Conservation (phyloP, 2,797 vertebrate genomes). For the Aplochiton taeniatus region DNA sequence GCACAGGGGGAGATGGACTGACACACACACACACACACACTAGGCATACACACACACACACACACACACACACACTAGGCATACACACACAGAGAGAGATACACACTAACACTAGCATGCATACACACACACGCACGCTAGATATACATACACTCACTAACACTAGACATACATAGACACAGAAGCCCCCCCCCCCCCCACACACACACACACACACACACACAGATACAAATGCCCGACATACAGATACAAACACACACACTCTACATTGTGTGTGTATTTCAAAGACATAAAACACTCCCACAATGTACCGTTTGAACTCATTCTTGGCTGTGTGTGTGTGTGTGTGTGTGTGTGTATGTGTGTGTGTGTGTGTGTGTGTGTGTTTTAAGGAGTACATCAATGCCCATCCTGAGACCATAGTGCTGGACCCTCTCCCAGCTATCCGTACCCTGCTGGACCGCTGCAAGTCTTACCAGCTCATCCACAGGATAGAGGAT, state of each 20-base stretch:
- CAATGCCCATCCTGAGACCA: slow-evolving; percentile 93
- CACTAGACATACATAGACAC: background rate
- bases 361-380: slow-evolving; percentile 16
- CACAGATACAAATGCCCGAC: too few relatives aligned
- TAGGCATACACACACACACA: background rate
- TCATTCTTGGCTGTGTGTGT: slow-evolving; percentile 18
- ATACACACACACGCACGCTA: slow-evolving; percentile 1
- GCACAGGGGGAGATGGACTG: slow-evolving; percentile 32
- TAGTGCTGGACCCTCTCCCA: slow-evolving; percentile 93
- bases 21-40: slow-evolving; percentile 14
- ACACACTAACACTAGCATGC: too few relatives aligned
- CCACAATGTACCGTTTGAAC: slow-evolving; percentile 22
- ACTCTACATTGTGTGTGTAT: too few relatives aligned
- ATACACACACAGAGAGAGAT: background rate
- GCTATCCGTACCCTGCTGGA: slow-evolving; percentile 95
- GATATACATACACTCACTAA: background rate
- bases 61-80: background rate
- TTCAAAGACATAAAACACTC: too few relatives aligned
- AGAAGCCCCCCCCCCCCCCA: too few relatives aligned
- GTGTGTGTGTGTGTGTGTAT: slow-evolving; percentile 13
- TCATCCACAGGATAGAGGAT: slow-evolving; percentile 92
- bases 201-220: background rate
- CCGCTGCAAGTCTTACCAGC: slow-evolving; percentile 95
- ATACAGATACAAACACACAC: too few relatives aligned
- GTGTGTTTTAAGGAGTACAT: slow-evolving; percentile 91